These are phyloP conservation scores for Corvus moneduloides DNA, from an alignment of 2,113 vertebrate species.

Conservation along the genomic window DNA sequence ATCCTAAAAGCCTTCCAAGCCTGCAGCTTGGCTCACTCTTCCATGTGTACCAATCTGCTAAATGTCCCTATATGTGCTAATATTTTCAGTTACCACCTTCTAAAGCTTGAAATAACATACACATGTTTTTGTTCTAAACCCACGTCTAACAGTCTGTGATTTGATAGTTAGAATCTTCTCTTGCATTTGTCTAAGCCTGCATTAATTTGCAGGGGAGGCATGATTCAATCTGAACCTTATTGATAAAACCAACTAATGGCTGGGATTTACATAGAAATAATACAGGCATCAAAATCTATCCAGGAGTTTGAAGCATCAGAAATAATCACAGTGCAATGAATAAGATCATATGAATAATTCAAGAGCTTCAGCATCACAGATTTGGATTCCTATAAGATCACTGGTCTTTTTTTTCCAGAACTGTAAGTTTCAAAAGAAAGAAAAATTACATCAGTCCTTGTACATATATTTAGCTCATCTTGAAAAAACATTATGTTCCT, in stretches of 20 bases:
- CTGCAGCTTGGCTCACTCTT: background rate
- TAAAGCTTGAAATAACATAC: slow-evolving; percentile 2
- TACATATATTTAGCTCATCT: background rate
- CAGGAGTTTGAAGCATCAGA: slow-evolving; percentile 53
- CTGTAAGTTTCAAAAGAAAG: background rate
- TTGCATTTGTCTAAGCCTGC: background rate
- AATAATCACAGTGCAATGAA: slow-evolving; percentile 53
- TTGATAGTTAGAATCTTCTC: slow-evolving; percentile 2
- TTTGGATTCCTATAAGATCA: slow-evolving; percentile 42
- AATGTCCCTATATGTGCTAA: background rate
- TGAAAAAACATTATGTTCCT: background rate
- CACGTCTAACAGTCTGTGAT: background rate
- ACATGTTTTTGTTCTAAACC: slow-evolving; percentile 21
- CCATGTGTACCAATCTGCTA: background rate
- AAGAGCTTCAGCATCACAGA: slow-evolving; percentile 10
- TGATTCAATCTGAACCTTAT: slow-evolving; percentile 53
- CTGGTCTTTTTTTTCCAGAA: slow-evolving; percentile 9
- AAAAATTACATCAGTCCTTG: background rate
- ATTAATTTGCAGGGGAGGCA: slow-evolving; percentile 26
- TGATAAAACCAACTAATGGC: slow-evolving; percentile 56
- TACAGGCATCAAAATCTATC: slow-evolving; percentile 53
- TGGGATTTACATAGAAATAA: slow-evolving; percentile 66
- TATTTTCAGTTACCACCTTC: slow-evolving; percentile 12
- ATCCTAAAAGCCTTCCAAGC: background rate
- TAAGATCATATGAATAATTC: slow-evolving; percentile 60